Percentiles rank a stretch among this genome's conserved stretches.
phyloP scores from a whole-genome alignment of 1,140 invertebrate genomes.

The Cherax destructor region DNA sequence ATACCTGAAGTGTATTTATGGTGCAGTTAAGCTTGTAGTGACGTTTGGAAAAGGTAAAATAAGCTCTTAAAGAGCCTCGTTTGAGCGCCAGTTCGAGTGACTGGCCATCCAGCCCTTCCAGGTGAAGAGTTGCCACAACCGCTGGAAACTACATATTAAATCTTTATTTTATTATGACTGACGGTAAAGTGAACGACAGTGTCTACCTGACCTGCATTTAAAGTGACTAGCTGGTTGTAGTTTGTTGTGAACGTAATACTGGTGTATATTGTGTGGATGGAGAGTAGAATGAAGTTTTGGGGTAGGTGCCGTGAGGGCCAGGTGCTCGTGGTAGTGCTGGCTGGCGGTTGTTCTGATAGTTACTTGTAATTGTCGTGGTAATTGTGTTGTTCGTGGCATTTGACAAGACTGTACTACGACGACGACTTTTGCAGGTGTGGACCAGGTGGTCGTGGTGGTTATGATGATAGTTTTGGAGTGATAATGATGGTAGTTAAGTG shows the following conservation, averaged over 20 bases:
- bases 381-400: too few relatives aligned
- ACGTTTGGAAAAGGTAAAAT: background rate
- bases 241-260: background rate
- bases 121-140: constrained; percentile 51
- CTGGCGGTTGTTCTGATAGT: too few relatives aligned
- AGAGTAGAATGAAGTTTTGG: too few relatives aligned
- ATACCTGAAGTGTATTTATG: background rate
- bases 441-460: background rate
- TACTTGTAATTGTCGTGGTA: too few relatives aligned
- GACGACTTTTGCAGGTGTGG: too few relatives aligned
- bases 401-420: too few relatives aligned
- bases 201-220: background rate
- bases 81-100: constrained; percentile 19
- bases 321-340: too few relatives aligned
- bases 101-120: constrained; percentile 65
- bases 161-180: background rate
- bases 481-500: too few relatives aligned
- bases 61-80: background rate
- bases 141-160: constrained; percentile 40
- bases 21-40: background rate
- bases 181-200: background rate
- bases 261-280: background rate
- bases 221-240: background rate
- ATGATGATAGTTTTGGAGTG: too few relatives aligned
- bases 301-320: too few relatives aligned